Conservation (phyloP, 2,888 invertebrate genomes). For the Gnatocerus cornutus region DNA sequence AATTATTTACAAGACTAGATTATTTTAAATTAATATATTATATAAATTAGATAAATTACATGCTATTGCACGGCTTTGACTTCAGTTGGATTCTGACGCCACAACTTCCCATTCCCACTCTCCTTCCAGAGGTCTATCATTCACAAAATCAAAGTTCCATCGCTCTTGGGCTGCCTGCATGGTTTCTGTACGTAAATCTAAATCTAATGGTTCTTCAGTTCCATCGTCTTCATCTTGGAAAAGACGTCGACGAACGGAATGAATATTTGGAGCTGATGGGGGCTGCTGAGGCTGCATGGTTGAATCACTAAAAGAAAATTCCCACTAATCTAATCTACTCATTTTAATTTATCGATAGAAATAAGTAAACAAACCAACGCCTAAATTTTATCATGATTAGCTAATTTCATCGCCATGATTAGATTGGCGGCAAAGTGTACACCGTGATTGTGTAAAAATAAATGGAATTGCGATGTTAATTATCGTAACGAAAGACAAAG, state of each 20-base stretch:
- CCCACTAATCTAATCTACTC: too few relatives aligned
- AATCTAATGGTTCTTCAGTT: constrained; percentile 17
- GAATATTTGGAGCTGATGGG: neutral
- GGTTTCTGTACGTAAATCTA: constrained; percentile 1
- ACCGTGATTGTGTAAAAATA: neutral
- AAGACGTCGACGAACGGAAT: constrained; percentile 21
- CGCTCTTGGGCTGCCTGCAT: constrained; percentile 54
- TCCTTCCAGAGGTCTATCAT: constrained; percentile 72
- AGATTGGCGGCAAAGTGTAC: too few relatives aligned
- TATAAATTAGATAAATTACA: constrained; percentile 9
- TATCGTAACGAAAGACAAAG: neutral
- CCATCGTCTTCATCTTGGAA: constrained; percentile 31
- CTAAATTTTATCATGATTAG: too few relatives aligned
- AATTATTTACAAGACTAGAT: constrained; percentile 21
- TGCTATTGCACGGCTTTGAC: neutral
- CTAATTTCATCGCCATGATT: too few relatives aligned
- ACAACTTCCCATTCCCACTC: constrained; percentile 72
- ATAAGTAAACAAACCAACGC: too few relatives aligned
- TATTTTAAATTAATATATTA: constrained; percentile 4
- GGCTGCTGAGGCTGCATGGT: constrained; percentile 14
- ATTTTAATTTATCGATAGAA: too few relatives aligned
- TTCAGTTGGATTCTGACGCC: constrained; percentile 24
- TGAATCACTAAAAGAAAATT: neutral
- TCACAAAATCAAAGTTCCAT: constrained; percentile 76
- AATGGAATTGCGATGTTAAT: neutral